Conservation (phyloP, 2,113 vertebrate species). For the Pseudorectes ferrugineus region DNA sequence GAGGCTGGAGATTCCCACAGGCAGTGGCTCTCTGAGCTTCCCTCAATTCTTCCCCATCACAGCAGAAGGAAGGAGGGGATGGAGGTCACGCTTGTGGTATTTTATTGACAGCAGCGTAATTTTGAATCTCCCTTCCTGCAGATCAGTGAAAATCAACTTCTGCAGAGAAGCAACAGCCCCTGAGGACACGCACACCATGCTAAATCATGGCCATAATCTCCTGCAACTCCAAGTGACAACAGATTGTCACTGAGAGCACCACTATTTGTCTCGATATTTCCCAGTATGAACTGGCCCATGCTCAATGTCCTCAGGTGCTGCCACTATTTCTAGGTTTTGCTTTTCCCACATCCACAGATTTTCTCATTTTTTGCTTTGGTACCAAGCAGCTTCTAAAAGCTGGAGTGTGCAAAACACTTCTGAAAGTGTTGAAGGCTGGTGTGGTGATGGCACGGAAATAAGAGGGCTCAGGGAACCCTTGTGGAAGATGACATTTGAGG, state of each 20-base stretch:
- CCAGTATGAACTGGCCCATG: not conserved
- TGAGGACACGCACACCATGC: not conserved
- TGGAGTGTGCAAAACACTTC: not conserved
- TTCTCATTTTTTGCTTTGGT: not conserved
- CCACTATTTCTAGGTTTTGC: not conserved
- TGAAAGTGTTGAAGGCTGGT: not conserved
- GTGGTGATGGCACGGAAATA: not conserved
- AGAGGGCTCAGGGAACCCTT: not conserved
- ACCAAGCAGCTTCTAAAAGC: not conserved
- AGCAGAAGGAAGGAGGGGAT: not conserved
- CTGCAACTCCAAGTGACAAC: not conserved
- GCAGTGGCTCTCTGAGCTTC: no score
- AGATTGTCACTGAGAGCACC: not conserved
- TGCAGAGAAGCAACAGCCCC: not conserved
- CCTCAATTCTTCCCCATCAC: not conserved
- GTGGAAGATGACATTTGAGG: not conserved
- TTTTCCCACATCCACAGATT: not conserved
- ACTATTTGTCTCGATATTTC: not conserved
- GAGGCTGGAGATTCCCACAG: fast-evolving
- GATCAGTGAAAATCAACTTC: not conserved
- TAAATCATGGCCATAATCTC: not conserved
- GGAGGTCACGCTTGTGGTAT: not conserved
- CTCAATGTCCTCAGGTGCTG: not conserved
- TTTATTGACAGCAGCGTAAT: not conserved
- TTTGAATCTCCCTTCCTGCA: not conserved